Conservation (phyloP, 2,113 vertebrate species). For the Tetrax tetrax region DNA sequence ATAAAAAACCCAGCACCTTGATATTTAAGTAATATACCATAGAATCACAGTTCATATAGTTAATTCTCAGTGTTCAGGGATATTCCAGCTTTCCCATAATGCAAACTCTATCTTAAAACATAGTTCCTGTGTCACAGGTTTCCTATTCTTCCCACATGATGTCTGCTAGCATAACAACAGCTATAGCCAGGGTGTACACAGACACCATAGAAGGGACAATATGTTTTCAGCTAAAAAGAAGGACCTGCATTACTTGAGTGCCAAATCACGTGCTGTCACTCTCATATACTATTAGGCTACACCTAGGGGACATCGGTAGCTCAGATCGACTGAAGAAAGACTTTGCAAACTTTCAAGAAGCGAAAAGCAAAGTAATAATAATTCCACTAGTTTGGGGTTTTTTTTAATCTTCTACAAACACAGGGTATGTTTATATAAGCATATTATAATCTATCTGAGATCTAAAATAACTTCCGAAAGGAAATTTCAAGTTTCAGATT, state of each 20-base stretch:
- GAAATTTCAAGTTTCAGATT: neutral
- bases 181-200: neutral
- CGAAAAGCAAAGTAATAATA: neutral
- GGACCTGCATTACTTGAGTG: neutral
- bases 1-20: neutral
- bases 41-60: neutral
- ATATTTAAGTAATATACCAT: neutral
- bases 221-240: neutral
- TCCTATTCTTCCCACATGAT: neutral
- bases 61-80: neutral
- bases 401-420: neutral
- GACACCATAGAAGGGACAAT: neutral
- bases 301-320: neutral
- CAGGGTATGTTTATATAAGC: neutral
- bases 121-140: accelerated
- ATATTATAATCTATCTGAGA: neutral
- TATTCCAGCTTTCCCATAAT: neutral
- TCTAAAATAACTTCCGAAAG: neutral
- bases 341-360: neutral
- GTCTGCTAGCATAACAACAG: accelerated
- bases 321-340: neutral
- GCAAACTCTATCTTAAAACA: neutral
- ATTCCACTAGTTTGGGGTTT: neutral
- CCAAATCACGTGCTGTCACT: neutral
- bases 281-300: neutral